A percentile compares a stretch with the other conserved stretches of the same genome.
These are phyloP conservation scores for Parasteatoda lunata DNA, from an alignment of 2,888 invertebrate genomes.

Conservation along the genomic window DNA sequence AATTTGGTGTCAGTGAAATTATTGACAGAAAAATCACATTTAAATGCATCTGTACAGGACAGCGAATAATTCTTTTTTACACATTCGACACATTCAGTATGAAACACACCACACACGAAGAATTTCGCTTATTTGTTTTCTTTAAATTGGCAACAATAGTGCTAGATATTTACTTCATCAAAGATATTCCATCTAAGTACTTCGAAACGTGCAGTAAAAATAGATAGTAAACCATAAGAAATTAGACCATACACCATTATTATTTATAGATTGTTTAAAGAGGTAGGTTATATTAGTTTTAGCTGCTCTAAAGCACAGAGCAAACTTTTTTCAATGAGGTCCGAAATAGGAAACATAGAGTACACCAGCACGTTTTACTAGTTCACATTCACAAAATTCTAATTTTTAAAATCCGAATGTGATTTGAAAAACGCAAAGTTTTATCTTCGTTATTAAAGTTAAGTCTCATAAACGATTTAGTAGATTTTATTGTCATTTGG, in stretches of 20 bases:
- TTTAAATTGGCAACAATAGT: conserved; percentile 59
- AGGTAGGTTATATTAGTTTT: conserved; percentile 68
- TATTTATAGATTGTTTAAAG: conserved; percentile 67
- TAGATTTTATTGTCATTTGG: too few relatives aligned
- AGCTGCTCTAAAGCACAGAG: conserved; percentile 50
- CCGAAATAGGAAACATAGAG: conserved; percentile 66
- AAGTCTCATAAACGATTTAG: too few relatives aligned
- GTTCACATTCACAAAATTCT: too few relatives aligned
- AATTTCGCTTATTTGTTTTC: conserved; percentile 29
- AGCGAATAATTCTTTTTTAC: conserved; percentile 58
- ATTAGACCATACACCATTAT: conserved; percentile 66
- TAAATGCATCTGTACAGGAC: conserved; percentile 57
- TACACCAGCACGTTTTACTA: conserved; percentile 30
- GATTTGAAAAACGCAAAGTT: too few relatives aligned
- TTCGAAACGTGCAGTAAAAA: conserved; percentile 67
- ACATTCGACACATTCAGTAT: conserved; percentile 61
- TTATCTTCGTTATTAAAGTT: too few relatives aligned
- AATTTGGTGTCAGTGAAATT: conserved; percentile 2
- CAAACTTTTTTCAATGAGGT: conserved; percentile 65
- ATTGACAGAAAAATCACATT: not conserved
- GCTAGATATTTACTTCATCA: conserved; percentile 63
- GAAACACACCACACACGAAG: conserved; percentile 63
- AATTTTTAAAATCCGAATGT: too few relatives aligned
- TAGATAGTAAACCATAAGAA: conserved; percentile 67
- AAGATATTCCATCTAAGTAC: conserved; percentile 67